Base-by-base conservation (phyloP, 2,888 invertebrate genomes). In the Helobdella robusta region DNA sequence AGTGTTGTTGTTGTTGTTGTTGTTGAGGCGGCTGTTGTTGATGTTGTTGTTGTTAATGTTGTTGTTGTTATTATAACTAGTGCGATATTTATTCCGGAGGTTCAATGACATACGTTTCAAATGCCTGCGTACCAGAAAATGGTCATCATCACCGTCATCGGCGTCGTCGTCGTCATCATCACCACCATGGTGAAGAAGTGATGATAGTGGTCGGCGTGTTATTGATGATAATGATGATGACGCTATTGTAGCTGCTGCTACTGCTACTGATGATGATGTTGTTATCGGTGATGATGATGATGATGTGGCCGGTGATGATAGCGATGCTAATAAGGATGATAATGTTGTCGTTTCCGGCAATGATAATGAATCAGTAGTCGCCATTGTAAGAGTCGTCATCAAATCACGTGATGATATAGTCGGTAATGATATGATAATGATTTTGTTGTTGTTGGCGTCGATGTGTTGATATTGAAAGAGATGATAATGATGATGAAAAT, bases 61-160 rank as follows among this genome's bases (percentile, higher is more conserved):
- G n/a, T n/a, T n/a, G n/a, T n/a, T n/a, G n/a, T n/a, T n/a, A n/a
- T n/a, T n/a, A n/a, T n/a, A n/a, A n/a, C n/a, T n/a, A n/a, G n/a
- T n/a, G n/a, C n/a, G n/a, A n/a, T n/a, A n/a, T n/a, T n/a, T n/a
- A n/a, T n/a, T n/a, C n/a, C n/a, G n/a, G n/a, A n/a, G n/a, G n/a
- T n/a, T n/a, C n/a, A n/a, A n/a, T n/a, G n/a, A n/a, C n/a, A n/a
- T n/a, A n/a, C n/a, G n/a, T n/a, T n/a, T n/a, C 15, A 62, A 30
- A 30, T 62, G 62, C 50, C 32, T 62, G 4, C 62, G 23, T 8
- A 62, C 62, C 20, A 62, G 46, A 35, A 62, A 62, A 35, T 62
- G 62, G 23, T 62, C 62, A 32, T 62, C 62, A 18, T 62, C 62
- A 15, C 48, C 50, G 20, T 62, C 62, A n/a, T 62, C 62, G 8